Conservation (phyloP, 2,113 vertebrate genomes). For the Psittacus erithacus region DNA sequence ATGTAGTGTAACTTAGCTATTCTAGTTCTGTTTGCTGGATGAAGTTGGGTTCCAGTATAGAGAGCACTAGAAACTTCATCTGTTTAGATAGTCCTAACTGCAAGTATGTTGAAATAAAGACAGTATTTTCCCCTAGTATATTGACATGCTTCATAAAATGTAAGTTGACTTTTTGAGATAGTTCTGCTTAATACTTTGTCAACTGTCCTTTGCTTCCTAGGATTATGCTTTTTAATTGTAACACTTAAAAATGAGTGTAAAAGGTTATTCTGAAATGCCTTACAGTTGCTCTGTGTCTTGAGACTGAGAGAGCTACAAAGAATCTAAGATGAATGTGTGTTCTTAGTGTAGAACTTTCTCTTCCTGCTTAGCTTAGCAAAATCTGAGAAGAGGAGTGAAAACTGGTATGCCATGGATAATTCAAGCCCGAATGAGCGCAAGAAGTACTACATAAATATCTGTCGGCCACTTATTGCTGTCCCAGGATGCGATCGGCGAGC, state of each 20-base stretch:
- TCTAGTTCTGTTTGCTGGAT: background rate
- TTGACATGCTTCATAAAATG: background rate
- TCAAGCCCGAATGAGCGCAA: slow-evolving; percentile 47
- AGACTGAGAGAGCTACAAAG: background rate
- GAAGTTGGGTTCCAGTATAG: background rate
- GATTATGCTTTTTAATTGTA: background rate
- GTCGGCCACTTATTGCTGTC: slow-evolving; percentile 83
- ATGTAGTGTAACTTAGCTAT: background rate
- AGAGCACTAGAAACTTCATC: background rate
- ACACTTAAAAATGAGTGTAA: background rate
- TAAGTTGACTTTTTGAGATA: background rate
- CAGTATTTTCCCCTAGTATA: background rate
- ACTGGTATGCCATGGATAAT: slow-evolving; percentile 87
- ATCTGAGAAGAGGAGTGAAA: slow-evolving; percentile 69
- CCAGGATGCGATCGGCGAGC: slow-evolving; percentile 85
- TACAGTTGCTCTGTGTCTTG: background rate
- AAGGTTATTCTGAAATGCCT: background rate
- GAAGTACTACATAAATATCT: slow-evolving; percentile 94
- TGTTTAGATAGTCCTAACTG: background rate
- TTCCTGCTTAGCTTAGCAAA: slow-evolving; percentile 82
- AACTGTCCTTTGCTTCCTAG: background rate
- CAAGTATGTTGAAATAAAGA: background rate
- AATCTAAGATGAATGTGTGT: background rate
- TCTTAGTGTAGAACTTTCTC: background rate
- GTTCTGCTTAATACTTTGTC: background rate